Base-by-base conservation (phyloP, 2,797 vertebrate genomes). In the Buceros bicornis region DNA sequence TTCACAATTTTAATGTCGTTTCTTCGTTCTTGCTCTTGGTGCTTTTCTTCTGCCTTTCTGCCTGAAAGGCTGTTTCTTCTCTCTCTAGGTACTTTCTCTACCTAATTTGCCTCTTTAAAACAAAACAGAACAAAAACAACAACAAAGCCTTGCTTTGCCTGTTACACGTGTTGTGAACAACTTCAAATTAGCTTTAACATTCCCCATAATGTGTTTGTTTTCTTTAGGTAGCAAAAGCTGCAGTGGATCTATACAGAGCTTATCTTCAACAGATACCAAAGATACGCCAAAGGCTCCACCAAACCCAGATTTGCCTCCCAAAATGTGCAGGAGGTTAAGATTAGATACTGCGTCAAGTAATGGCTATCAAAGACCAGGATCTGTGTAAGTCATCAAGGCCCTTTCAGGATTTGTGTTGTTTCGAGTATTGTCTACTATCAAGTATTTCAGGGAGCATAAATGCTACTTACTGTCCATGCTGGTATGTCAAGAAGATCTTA, bases 341-440 rank as follows among this genome's bases (percentile, higher is more conserved):
- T 93, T 98, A 73, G 98, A 99, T 85, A 97, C 97, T 4, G 94
- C 98, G 6, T 98, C 99, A 47, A 99, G 98, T 97, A 99, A 99
- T 26, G 99, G 99, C 72, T 99, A 99, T 98, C 99, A 99, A 97
- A 99, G 98, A 90, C 99, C 99, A 3, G 99, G 98, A 91, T 99
- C 99, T 67, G 94, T 99, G 99, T 99, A 98, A 99, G 99, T 98
- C 82, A 58, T 50, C 54, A 87, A 37, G 40, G 17, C 21, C 11
- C 25, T 73, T 43, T 40, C 13, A 28, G 76, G 33, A 67, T 61
- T 71, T 47, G 2, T 67, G n/a, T 45, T 87, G 22, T 69, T 83
- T 40, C 51, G 25, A 13, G 12, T 77, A 20, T 77, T 95, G 31
- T 28, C 22, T 65, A 2, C 43, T 84, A 26, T 60, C 48, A 83